A percentile compares a stretch with the other conserved stretches of the same genome.
Conservation (phyloP, 2,113 vertebrate genomes). For the Ophthalmolycus amberensis region DNA sequence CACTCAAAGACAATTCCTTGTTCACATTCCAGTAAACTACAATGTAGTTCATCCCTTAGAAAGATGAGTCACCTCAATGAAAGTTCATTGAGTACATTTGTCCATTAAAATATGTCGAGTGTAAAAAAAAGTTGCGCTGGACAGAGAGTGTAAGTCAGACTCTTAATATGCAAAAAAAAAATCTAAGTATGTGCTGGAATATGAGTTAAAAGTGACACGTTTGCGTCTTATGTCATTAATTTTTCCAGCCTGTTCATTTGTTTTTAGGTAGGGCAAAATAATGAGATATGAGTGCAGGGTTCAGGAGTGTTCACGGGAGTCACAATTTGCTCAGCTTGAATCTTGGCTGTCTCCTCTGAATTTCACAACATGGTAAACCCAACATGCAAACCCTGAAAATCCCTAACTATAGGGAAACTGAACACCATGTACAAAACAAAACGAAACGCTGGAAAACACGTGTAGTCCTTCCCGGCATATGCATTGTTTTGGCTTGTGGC, state of each 20-base stretch:
- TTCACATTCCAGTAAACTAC: conserved; percentile 40
- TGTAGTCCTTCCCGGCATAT: conserved; percentile 43
- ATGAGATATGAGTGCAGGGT: background rate
- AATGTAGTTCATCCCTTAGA: background rate
- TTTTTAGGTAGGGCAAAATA: conserved; percentile 6
- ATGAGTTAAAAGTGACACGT: background rate
- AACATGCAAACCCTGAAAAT: conserved; percentile 36
- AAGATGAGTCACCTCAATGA: background rate
- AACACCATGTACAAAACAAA: conserved; percentile 28
- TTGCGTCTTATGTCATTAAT: background rate
- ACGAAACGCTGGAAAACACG: conserved; percentile 48
- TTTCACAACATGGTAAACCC: conserved; percentile 57
- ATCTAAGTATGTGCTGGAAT: background rate
- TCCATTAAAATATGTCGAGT: background rate
- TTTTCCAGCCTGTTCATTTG: background rate
- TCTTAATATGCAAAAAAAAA: background rate
- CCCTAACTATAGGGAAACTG: background rate
- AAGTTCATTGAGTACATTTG: background rate
- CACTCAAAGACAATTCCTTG: conserved; percentile 29
- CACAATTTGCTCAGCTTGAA: conserved; percentile 6
- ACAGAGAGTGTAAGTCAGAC: background rate
- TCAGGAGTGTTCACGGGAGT: conserved; percentile 14
- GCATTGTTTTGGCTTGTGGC: conserved; percentile 33
- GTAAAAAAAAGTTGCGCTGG: background rate
- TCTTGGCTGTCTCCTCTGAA: conserved; percentile 20